Evolutionary conservation across 2,797 vertebrate species (phyloP).

Genomic region (Clarias fuscus): DNA sequence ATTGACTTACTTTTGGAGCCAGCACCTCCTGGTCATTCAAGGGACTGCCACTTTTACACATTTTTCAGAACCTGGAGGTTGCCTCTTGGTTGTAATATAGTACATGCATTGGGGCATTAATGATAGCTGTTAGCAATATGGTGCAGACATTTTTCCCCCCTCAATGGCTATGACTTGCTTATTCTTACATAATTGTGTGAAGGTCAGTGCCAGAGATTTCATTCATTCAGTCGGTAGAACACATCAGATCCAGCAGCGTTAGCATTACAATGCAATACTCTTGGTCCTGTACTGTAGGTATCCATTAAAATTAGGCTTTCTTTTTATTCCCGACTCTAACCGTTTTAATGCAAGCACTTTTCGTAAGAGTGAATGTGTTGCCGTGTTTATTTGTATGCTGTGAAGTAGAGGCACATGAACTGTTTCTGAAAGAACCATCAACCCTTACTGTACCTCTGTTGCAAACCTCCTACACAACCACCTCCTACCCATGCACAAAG

Average conservation of each 20-base stretch:
- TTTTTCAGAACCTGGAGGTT: no score
- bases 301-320: not conserved
- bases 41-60: no score
- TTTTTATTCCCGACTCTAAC: not conserved
- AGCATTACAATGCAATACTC: not conserved
- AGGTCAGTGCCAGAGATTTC: not conserved
- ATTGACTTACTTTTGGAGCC: no score
- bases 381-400: slow-evolving; percentile 13
- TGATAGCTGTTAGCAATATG: not conserved
- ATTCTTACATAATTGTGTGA: not conserved
- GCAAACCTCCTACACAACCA: slow-evolving; percentile 19
- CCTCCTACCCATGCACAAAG: slow-evolving; percentile 11
- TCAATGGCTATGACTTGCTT: not conserved
- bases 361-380: not conserved
- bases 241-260: no score
- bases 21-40: no score
- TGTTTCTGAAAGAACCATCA: not conserved
- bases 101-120: not conserved
- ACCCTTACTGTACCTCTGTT: not conserved
- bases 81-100: not conserved
- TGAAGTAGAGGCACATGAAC: not conserved
- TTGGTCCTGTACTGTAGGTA: not conserved
- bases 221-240: not conserved
- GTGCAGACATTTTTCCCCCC: not conserved
- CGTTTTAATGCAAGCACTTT: not conserved